phyloP scores from a whole-genome alignment of 2,888 invertebrate species.

The Melanargia galathea region DNA sequence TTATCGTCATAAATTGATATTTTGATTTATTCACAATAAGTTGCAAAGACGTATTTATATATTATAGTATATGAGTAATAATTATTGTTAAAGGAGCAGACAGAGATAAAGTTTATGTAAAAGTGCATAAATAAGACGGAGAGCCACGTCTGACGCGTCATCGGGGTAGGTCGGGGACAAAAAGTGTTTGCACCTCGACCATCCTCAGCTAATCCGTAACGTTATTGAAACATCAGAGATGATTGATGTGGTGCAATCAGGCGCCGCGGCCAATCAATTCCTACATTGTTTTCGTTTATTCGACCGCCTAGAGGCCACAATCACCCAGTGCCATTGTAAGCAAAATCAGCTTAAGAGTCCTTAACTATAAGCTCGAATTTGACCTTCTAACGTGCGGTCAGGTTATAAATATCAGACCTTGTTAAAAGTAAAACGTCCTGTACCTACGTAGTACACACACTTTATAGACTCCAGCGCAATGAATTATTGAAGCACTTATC shows the following conservation, averaged over 20 bases:
- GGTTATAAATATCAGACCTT: conserved; percentile 48
- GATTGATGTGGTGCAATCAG: conserved; percentile 53
- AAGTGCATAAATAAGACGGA: conserved; percentile 69
- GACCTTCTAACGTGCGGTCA: conserved; percentile 46
- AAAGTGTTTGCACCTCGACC: conserved; percentile 47
- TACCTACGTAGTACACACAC: conserved; percentile 24
- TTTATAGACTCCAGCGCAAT: conserved; percentile 42
- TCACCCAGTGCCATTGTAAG: conserved; percentile 44
- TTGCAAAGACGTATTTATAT: conserved; percentile 42
- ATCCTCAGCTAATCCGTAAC: conserved; percentile 47
- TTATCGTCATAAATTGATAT: neutral
- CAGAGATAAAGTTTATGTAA: conserved; percentile 68
- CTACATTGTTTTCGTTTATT: conserved; percentile 53
- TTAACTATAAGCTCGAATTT: conserved; percentile 42
- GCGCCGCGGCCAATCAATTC: conserved; percentile 50
- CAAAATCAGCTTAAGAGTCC: conserved; percentile 41
- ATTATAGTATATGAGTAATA: conserved; percentile 50
- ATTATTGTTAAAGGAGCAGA: conserved; percentile 51
- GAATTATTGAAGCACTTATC: conserved; percentile 43
- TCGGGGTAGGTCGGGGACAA: conserved; percentile 74
- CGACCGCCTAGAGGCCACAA: conserved; percentile 51
- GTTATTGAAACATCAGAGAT: conserved; percentile 56
- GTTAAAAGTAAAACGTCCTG: conserved; percentile 43
- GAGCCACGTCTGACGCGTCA: conserved; percentile 62
- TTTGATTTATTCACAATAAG: neutral